Evolutionary conservation across 2,888 invertebrate species (phyloP).

Genomic region (Apamea crenata): DNA sequence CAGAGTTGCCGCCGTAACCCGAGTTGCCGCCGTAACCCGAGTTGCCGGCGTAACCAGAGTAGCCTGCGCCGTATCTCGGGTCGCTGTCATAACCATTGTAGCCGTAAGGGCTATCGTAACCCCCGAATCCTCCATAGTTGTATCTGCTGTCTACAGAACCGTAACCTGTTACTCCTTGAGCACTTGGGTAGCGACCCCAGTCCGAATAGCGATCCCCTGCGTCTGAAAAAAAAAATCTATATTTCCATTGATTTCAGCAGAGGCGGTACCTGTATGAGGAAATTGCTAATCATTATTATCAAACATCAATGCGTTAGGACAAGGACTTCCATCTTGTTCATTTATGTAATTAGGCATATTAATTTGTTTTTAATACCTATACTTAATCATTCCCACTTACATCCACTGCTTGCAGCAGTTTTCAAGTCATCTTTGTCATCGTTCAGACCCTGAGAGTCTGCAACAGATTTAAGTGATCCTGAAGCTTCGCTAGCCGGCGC

Average conservation of each 20-base stretch:
- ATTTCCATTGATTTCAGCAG: neutral
- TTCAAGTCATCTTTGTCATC: conserved; percentile 78
- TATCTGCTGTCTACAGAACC: conserved; percentile 79
- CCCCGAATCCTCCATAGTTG: conserved; percentile 52
- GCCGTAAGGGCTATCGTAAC: conserved; percentile 57
- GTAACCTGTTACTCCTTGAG: conserved; percentile 74
- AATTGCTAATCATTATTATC: neutral
- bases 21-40: conserved; percentile 38
- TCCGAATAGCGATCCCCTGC: conserved; percentile 78
- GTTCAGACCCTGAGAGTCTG: conserved; percentile 50
- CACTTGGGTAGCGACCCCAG: conserved; percentile 79
- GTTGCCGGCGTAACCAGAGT: conserved; percentile 42
- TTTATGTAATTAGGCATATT: neutral
- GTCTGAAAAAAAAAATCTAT: conserved; percentile 68
- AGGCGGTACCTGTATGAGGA: neutral
- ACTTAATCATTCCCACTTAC: conserved; percentile 72
- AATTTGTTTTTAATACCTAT: neutral
- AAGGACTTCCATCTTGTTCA: neutral
- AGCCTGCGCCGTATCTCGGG: conserved; percentile 53
- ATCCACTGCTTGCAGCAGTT: conserved; percentile 81
- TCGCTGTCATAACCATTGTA: conserved; percentile 56
- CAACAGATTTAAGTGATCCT: conserved; percentile 55
- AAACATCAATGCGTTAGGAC: neutral
- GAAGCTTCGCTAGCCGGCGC: conserved; percentile 64
- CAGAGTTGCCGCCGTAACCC: conserved; percentile 56